Conservation (phyloP, 2,797 vertebrate species). For the Enteromius treurensis region DNA sequence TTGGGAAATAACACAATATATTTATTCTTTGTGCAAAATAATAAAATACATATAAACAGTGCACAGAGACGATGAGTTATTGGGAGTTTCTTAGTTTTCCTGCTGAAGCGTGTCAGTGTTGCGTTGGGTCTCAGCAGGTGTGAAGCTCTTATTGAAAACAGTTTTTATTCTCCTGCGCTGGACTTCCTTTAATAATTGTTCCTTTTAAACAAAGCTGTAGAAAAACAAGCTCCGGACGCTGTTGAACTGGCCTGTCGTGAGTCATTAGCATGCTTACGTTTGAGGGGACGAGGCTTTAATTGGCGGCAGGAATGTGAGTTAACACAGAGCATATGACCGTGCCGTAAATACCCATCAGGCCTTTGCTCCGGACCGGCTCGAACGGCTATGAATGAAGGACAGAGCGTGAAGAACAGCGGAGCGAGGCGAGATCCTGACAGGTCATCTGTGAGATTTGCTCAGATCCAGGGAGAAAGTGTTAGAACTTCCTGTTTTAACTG, state of each 20-base stretch:
- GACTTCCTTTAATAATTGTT: neutral
- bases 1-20: neutral
- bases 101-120: neutral
- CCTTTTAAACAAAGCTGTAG: conserved; percentile 9
- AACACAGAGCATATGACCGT: conserved; percentile 45
- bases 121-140: conserved; percentile 6
- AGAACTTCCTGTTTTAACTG: too few relatives aligned
- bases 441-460: too few relatives aligned
- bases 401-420: conserved; percentile 59
- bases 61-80: neutral
- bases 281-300: conserved; percentile 33
- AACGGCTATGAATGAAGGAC: conserved; percentile 48
- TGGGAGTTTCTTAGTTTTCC: neutral
- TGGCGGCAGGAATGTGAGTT: conserved; percentile 48
- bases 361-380: conserved; percentile 51
- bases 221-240: conserved; percentile 24
- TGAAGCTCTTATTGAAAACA: neutral
- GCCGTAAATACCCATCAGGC: conserved; percentile 35
- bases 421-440: too few relatives aligned
- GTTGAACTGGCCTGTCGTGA: conserved; percentile 24
- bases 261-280: conserved; percentile 25
- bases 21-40: too few relatives aligned
- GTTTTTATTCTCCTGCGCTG: neutral
- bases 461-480: too few relatives aligned
- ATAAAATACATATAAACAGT: neutral